Percentiles rank a stretch among this genome's conserved stretches.
Evolutionary conservation across 2,113 vertebrate genomes (phyloP).

Genomic region (Lampris megalopsis): DNA sequence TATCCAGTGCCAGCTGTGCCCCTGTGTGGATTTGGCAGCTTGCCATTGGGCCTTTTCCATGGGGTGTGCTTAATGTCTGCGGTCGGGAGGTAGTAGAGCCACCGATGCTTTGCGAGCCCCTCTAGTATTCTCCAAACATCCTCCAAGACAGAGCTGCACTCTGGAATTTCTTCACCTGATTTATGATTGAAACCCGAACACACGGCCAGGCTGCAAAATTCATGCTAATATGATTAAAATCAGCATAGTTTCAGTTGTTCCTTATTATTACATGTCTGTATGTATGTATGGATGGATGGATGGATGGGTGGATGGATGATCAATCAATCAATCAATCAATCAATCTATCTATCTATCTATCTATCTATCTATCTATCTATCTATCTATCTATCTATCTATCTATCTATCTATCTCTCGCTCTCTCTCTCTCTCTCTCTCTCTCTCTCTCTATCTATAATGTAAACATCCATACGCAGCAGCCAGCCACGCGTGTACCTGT

Average conservation of each 20-base stretch:
- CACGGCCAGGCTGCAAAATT: too few relatives aligned
- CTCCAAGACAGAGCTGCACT: constrained; percentile 22
- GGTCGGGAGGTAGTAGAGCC: constrained; percentile 54
- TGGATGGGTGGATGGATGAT: too few relatives aligned
- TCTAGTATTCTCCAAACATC: constrained; percentile 37
- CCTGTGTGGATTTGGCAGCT: constrained; percentile 74
- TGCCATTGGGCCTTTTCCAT: constrained; percentile 76
- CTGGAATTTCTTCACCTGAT: constrained; percentile 45
- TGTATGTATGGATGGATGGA: too few relatives aligned
- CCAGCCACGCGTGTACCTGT: constrained; percentile 42
- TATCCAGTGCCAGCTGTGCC: constrained; percentile 82
- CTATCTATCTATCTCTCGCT: neutral
- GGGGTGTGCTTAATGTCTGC: constrained; percentile 77
- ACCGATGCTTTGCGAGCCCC: constrained; percentile 42
- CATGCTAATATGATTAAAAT: too few relatives aligned
- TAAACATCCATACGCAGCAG: too few relatives aligned
- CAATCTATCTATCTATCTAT: too few relatives aligned
- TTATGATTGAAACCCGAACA: neutral
- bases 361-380: too few relatives aligned
- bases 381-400: neutral
- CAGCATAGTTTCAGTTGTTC: too few relatives aligned
- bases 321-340: too few relatives aligned
- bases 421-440: too few relatives aligned
- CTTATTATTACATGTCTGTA: too few relatives aligned
- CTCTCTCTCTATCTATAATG: too few relatives aligned